These are phyloP conservation scores for Aquatica leii DNA, from an alignment of 2,888 invertebrate genomes.

Conservation along the genomic window DNA sequence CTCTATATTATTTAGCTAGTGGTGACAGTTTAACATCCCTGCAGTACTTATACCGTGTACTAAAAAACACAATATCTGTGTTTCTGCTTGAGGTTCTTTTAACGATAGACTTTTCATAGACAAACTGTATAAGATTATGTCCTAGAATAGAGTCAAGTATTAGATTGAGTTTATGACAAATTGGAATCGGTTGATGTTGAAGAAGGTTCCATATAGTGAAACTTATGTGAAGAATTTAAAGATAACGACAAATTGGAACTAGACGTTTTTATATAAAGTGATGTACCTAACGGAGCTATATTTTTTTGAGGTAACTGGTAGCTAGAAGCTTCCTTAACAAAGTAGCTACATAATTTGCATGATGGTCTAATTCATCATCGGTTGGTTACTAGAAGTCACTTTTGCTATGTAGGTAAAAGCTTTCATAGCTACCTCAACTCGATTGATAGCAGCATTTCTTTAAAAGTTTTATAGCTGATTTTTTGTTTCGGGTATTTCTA, in stretches of 20 bases:
- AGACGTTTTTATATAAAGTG: no score
- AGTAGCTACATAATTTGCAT: neutral
- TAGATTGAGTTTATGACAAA: no score
- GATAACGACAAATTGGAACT: no score
- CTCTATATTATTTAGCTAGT: constrained; percentile 2
- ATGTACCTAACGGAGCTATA: no score
- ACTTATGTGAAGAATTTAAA: no score
- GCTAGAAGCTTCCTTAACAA: neutral
- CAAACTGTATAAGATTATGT: no score
- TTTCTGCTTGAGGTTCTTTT: no score
- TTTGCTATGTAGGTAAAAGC: neutral
- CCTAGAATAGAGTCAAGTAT: no score
- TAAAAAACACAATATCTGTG: neutral
- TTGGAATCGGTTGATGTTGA: no score
- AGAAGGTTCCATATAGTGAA: no score
- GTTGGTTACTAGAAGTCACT: neutral
- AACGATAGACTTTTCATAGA: no score
- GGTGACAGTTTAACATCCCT: neutral
- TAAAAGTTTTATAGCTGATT: neutral
- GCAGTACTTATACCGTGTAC: neutral
- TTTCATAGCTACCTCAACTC: constrained; percentile 6
- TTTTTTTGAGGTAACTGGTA: neutral
- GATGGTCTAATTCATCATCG: constrained; percentile 5
- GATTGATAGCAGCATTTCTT: neutral
- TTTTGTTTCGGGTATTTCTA: neutral